Evolutionary conservation across 2,113 vertebrate genomes (phyloP), one percentile per base, ranked within the genome.

Genomic region (Phainopepla nitens): DNA sequence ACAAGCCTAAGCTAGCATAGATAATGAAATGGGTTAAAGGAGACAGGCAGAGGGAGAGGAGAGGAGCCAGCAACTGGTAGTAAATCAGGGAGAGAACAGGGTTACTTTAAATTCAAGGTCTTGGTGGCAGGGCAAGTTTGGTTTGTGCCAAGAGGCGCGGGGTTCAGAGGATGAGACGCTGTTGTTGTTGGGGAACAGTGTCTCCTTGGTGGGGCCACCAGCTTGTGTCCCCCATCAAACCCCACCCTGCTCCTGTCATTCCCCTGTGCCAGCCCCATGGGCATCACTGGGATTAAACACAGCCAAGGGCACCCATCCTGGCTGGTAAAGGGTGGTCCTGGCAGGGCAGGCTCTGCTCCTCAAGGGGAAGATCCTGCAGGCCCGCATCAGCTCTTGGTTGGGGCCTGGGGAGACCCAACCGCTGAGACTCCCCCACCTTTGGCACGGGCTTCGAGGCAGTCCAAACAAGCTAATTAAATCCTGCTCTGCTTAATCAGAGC

Each of bases 11-110:
- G 96, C 96, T 97, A 96, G 96, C 96, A 96, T 88, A 96, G 96
- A 96, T 97, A 97, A 96, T 97, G 96, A 95, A 97, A 94, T 96
- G 96, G 96, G 96, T 97, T 97, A 97, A 96, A 96, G 96, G 95
- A 95, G 96, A 95, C 92, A 76, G 96, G 94, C 66, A 13, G 95
- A 87, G 90, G 88, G 92, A 96, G 90, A 94, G 78, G 79, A 94
- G 90, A 93, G 85, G 85, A 97, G 96, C 92, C 96, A 94, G 96
- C 88, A 96, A 90, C 92, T 82, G 57, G 85, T 93, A 90, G 96
- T 95, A 95, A 96, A 94, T 94, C 90, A 94, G 87, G 65, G 84
- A 94, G 65, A 93, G 70, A 93, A 47, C 35, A 57, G 84, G 84
- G 70, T 82, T 97, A 76, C 88, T 96, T 93, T 93, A 87, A 91